Evolutionary conservation across 1,140 invertebrate species (phyloP).

Genomic region (Apis cerana): DNA sequence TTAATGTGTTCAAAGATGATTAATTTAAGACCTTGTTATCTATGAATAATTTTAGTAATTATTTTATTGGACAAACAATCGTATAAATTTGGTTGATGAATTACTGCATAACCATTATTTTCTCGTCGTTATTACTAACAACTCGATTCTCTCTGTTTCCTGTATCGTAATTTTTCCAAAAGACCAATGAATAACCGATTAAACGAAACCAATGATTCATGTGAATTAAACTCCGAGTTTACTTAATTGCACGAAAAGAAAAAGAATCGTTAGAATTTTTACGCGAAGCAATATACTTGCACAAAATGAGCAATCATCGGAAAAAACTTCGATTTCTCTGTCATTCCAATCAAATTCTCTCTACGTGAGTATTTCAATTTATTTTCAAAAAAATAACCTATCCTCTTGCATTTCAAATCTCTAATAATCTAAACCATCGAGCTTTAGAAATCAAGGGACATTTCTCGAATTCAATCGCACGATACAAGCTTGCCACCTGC

Average conservation of each 20-base stretch:
- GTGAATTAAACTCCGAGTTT: background rate
- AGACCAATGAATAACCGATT: background rate
- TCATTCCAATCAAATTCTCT: background rate
- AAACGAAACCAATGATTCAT: background rate
- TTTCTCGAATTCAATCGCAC: conserved; percentile 37
- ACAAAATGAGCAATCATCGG: background rate
- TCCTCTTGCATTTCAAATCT: background rate
- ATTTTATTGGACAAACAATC: too few relatives aligned
- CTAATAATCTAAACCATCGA: too few relatives aligned
- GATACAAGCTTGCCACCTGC: conserved; percentile 63
- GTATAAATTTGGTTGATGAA: too few relatives aligned
- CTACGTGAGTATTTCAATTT: background rate
- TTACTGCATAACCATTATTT: too few relatives aligned
- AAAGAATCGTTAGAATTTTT: background rate
- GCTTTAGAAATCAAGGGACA: conserved; percentile 7
- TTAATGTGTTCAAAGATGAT: background rate
- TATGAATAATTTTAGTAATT: background rate
- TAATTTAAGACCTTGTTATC: background rate
- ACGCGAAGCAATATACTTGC: background rate
- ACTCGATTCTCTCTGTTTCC: too few relatives aligned
- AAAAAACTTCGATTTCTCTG: background rate
- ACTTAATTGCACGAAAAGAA: background rate
- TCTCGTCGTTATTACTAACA: too few relatives aligned
- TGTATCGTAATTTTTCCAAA: too few relatives aligned
- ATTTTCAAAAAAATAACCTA: background rate